Conservation (phyloP, 2,797 vertebrate genomes). For the Thaleichthys pacificus region DNA sequence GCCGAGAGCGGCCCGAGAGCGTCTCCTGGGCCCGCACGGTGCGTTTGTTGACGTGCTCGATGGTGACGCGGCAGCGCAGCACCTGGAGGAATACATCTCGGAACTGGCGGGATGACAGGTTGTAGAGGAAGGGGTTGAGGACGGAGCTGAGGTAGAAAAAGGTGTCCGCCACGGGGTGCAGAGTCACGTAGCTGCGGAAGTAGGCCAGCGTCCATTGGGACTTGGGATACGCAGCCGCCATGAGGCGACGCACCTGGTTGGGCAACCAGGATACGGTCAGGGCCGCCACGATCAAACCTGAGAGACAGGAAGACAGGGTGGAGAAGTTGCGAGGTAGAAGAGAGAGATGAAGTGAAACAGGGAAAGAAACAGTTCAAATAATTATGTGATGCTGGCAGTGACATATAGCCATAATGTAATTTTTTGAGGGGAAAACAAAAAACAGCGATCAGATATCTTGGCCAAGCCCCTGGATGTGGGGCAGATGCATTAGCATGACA, state of each 20-base stretch:
- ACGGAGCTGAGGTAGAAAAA: conserved; percentile 98
- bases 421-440: too few relatives aligned
- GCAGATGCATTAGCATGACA: too few relatives aligned
- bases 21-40: conserved; percentile 49
- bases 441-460: too few relatives aligned
- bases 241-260: conserved; percentile 87
- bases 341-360: not conserved
- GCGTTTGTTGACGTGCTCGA: conserved; percentile 83
- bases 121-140: conserved; percentile 94
- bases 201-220: conserved; percentile 79
- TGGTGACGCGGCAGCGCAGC: conserved; percentile 80
- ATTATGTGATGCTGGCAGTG: not conserved
- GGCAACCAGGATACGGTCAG: conserved; percentile 92
- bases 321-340: not conserved
- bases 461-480: too few relatives aligned
- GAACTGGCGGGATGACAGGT: conserved; percentile 91
- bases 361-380: not conserved
- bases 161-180: conserved; percentile 83
- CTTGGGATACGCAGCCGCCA: conserved; percentile 85
- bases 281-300: conserved; percentile 87
- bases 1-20: conserved; percentile 59
- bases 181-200: conserved; percentile 78
- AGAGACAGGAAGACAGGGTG: conserved; percentile 17
- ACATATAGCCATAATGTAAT: too few relatives aligned
- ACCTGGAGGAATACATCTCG: conserved; percentile 87